Base-by-base conservation (phyloP, 1,140 invertebrate genomes). In the Hesperophylax magnus region DNA sequence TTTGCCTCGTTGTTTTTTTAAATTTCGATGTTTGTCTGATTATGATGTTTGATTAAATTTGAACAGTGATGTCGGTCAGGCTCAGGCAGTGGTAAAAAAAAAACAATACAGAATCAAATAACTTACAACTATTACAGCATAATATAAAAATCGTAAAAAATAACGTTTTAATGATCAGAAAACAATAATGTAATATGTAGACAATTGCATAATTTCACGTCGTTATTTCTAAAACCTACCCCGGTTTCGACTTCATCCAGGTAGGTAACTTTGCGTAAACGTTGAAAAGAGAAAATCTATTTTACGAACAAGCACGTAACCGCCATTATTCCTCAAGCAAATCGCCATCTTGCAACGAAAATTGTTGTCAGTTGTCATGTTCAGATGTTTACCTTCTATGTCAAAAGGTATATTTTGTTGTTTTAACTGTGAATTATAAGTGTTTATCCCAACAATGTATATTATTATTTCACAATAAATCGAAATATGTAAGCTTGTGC, bases 341-440 rank as follows among this genome's bases (percentile, higher is more conserved):
- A 75, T 80, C 86, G 88, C 89, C 88, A 89, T 90, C 87, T 90
- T 90, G 88, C 88, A 88, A 86, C 86, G 84, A 87, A 88, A 81
- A 47, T 47, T 47, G 39, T 47, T 47, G 39, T 47, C 39, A 47
- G 39, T 88, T 90, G 89, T 90, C n/a, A n/a, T 90, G 88, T 90
- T 87, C n/a, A n/a, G n/a, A 89, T 90, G 89, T 90, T 90, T 90
- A 89, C 88, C 88, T 89, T 75, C 87, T 87, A 86, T 87, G 88
- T 87, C 86, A 86, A 87, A 87, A 86, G 86, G 86, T 86, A 86
- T 87, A 86, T 77, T 77, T 77, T 77, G 22, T 8, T 34, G 34
- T 34, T 76, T 63, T 18, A 52, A 47, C 56, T 15, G 47, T 61
- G 39, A 24, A 72, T 63, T 76, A 18, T 22, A 20, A 31, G 27